A percentile compares a stretch with the other conserved stretches of the same genome.
These are phyloP conservation scores for Formica exsecta DNA, from an alignment of 1,140 invertebrate genomes.

Conservation along the genomic window DNA sequence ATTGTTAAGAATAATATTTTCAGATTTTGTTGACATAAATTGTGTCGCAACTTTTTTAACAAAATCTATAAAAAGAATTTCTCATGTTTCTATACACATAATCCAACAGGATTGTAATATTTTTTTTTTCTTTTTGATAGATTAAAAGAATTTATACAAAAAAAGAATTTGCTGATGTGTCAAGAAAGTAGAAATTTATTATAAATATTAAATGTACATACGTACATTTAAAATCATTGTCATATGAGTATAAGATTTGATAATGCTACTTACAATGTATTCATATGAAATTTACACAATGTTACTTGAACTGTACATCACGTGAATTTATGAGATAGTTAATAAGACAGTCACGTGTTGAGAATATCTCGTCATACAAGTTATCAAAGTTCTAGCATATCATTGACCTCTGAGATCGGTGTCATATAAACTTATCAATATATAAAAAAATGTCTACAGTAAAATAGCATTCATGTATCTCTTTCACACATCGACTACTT, in stretches of 20 bases:
- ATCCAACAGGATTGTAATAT: not conserved
- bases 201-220: conserved; percentile 2
- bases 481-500: not conserved
- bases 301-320: conserved; percentile 61
- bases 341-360: conserved; percentile 60
- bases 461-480: conserved; percentile 13
- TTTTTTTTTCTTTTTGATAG: not conserved
- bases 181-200: conserved; percentile 14
- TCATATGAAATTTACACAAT: conserved; percentile 35
- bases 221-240: not conserved
- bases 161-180: not conserved
- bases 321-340: conserved; percentile 72
- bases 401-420: conserved; percentile 59
- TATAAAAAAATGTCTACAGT: conserved; percentile 17
- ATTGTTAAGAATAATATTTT: not conserved
- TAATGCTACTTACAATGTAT: not conserved
- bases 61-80: not conserved
- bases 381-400: conserved; percentile 72
- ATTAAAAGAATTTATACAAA: not conserved
- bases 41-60: not conserved
- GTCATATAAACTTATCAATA: not conserved
- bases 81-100: conserved; percentile 4
- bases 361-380: conserved; percentile 72
- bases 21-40: not conserved
- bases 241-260: not conserved